phyloP scores from a whole-genome alignment of 2,888 invertebrate genomes.

The Agriotes lineatus region DNA sequence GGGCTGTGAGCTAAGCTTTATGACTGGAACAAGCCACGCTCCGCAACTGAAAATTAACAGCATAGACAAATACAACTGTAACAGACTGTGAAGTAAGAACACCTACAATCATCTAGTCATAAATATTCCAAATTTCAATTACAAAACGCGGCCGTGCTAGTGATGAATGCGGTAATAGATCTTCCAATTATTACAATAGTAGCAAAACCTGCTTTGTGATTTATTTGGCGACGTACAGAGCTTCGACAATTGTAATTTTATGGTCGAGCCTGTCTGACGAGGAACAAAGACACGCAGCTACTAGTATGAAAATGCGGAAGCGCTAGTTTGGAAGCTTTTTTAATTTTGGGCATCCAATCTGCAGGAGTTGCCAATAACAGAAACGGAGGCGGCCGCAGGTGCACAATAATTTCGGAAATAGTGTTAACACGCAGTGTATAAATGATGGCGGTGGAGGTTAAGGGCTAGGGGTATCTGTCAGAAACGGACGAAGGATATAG shows the following conservation, averaged over 20 bases:
- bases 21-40: no score
- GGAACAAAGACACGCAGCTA: neutral
- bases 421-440: conserved; percentile 44
- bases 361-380: conserved; percentile 22
- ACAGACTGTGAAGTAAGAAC: no score
- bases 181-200: conserved; percentile 36
- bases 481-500: conserved; percentile 50
- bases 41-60: no score
- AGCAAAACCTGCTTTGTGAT: conserved; percentile 47
- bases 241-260: conserved; percentile 40
- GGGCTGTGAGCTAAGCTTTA: no score
- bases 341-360: neutral
- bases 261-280: conserved; percentile 17
- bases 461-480: conserved; percentile 46
- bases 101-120: conserved; percentile 36
- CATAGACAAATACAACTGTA: no score
- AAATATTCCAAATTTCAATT: conserved; percentile 48
- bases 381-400: conserved; percentile 35
- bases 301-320: no score
- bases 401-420: conserved; percentile 42
- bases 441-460: conserved; percentile 44
- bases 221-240: conserved; percentile 35
- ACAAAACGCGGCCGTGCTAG: conserved; percentile 35
- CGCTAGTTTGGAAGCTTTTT: no score
- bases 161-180: conserved; percentile 43